Evolutionary conservation across 2,888 invertebrate genomes (phyloP).

Genomic region (Tanaodytes sp.): DNA sequence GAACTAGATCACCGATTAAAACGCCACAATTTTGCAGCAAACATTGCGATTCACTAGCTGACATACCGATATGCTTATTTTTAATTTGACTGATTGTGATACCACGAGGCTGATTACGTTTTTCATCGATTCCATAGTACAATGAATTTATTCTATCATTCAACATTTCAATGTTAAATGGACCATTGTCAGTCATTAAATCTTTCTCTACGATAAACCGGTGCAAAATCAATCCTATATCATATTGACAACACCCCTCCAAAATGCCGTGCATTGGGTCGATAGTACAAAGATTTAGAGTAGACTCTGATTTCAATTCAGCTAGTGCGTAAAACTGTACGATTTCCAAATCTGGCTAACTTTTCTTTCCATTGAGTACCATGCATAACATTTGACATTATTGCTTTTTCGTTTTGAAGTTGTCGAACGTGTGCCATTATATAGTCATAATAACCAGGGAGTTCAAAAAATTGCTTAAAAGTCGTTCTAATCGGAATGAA

Average conservation of each 20-base stretch:
- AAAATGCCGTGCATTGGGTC: neutral
- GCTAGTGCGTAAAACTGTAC: no score
- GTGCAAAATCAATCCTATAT: slow-evolving; percentile 46
- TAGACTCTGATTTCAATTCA: neutral
- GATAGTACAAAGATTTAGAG: neutral
- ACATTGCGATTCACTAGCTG: slow-evolving; percentile 48
- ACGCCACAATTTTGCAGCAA: slow-evolving; percentile 42
- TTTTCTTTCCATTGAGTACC: no score
- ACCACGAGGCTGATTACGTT: slow-evolving; percentile 37
- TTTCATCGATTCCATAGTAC: slow-evolving; percentile 27
- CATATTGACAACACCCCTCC: slow-evolving; percentile 2
- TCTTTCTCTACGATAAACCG: no score
- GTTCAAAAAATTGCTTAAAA: no score
- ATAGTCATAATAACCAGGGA: no score
- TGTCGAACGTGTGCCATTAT: no score
- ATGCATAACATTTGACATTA: no score
- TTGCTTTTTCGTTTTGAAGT: no score
- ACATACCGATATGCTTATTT: slow-evolving; percentile 41
- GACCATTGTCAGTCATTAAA: slow-evolving; percentile 22
- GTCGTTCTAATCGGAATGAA: no score
- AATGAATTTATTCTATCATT: slow-evolving; percentile 39
- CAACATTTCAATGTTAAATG: slow-evolving; percentile 33
- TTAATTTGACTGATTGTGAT: slow-evolving; percentile 19
- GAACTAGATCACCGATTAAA: slow-evolving; percentile 42
- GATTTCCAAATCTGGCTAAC: no score